Conservation (phyloP, 2,797 vertebrate species). For the Myotis vivesi region DNA sequence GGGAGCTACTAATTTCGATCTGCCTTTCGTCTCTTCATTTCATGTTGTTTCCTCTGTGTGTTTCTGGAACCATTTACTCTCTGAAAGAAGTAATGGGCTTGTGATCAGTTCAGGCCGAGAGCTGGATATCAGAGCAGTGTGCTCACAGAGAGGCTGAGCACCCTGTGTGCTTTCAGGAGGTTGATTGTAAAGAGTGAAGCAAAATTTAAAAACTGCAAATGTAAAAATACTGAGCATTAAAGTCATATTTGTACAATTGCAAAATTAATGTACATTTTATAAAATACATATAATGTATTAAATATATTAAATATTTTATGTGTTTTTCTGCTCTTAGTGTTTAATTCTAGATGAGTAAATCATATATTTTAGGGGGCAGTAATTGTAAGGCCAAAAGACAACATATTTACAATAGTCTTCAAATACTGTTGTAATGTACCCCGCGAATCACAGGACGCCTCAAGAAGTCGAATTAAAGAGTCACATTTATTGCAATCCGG, state of each 20-base stretch:
- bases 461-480: too few relatives aligned
- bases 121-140: not conserved
- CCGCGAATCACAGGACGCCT: too few relatives aligned
- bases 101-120: not conserved
- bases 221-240: not conserved
- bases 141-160: not conserved
- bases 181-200: not conserved
- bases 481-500: too few relatives aligned
- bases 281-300: not conserved
- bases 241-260: not conserved
- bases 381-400: not conserved
- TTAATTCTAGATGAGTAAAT: conserved; percentile 1
- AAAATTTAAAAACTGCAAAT: conserved; percentile 6
- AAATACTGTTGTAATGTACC: too few relatives aligned
- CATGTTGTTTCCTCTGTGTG: not conserved
- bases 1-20: conserved; percentile 18
- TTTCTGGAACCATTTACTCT: conserved; percentile 37
- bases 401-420: not conserved
- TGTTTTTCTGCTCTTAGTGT: not conserved
- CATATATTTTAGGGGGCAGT: not conserved
- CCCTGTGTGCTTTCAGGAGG: not conserved
- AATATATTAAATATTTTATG: not conserved
- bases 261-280: not conserved
- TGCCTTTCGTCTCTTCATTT: not conserved
- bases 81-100: conserved; percentile 20